Base-by-base conservation (phyloP, 2,113 vertebrate genomes). In the Nestor notabilis region DNA sequence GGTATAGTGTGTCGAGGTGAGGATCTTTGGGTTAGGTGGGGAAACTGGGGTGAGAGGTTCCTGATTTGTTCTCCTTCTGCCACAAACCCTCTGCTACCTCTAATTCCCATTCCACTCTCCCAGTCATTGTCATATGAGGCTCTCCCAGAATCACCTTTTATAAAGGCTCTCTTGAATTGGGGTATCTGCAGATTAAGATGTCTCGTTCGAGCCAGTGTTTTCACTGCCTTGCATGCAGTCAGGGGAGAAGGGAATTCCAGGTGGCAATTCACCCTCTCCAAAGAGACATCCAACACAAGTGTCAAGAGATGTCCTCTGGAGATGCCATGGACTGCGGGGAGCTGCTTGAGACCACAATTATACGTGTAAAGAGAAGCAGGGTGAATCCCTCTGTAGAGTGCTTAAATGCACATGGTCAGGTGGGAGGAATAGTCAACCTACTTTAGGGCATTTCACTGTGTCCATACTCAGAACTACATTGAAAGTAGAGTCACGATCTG, bases 51-150 rank as follows among this genome's bases (percentile, higher is more conserved):
- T 15, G 33, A 77, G 31, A 53, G 8, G 29, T 63, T 90, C 31
- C 7, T 50, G 18, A 6, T 86, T 70, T 37, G 6, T 41, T 83
- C 33, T 92, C 20, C 4, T 46, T 74, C 52, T 82, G 47, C 33
- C 31, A 28, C 76, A 43, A 35, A 61, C 9, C 35, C 60, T 13
- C 7, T 61, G 44, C 56, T 44, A 11, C 7, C 4, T 66, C 46
- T 63, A 39, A 33, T 70, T 95, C n/a, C 60, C 13, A 17, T 60
- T 70, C 55, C n/a, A 13, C 37, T 66, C 28, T n/a, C 60, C 19
- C 17, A 37, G 0, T 19, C 8, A 1, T 31, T 41, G 23, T n/a
- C 19, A 13, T 12, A 10, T 47, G 43, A 84, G 25, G 31, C 5
- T 90, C 16, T 70, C 13, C 12, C 35, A 1, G 2, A 20, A 7